phyloP scores from a whole-genome alignment of 1,140 invertebrate genomes.

The Antheraea pernyi region DNA sequence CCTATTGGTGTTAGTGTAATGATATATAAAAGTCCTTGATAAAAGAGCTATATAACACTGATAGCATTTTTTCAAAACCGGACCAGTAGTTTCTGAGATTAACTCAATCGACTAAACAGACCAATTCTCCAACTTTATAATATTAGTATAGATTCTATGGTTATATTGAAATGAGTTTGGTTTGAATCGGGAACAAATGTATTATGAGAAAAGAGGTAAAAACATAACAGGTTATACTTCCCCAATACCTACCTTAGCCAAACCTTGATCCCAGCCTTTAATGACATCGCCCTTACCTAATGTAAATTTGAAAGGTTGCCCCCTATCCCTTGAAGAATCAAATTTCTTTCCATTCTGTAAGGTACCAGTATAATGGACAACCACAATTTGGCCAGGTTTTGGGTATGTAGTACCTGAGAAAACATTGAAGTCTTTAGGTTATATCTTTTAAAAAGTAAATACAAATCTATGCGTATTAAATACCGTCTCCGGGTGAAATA shows the following conservation, averaged over 20 bases:
- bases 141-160: too few relatives aligned
- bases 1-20: too few relatives aligned
- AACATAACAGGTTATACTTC: not conserved
- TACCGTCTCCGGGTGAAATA: constrained; percentile 87
- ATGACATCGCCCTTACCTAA: constrained; percentile 97
- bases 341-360: constrained; percentile 92
- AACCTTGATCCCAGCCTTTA: constrained; percentile 97
- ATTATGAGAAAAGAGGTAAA: not conserved
- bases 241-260: constrained; percentile 85
- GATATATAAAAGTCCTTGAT: too few relatives aligned
- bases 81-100: too few relatives aligned
- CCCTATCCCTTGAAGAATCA: constrained; percentile 95
- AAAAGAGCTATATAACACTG: too few relatives aligned
- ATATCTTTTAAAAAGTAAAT: not conserved
- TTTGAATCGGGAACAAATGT: too few relatives aligned
- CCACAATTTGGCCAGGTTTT: constrained; percentile 94
- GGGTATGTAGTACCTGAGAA: constrained; percentile 91
- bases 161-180: too few relatives aligned
- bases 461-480: constrained; percentile 43
- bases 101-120: too few relatives aligned
- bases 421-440: constrained; percentile 7
- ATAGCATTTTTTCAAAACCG: too few relatives aligned
- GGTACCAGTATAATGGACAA: constrained; percentile 96
- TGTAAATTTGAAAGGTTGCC: constrained; percentile 95
- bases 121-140: too few relatives aligned